Evolutionary conservation across 2,113 vertebrate genomes (phyloP).

Genomic region (Hemibagrus wyckioides): DNA sequence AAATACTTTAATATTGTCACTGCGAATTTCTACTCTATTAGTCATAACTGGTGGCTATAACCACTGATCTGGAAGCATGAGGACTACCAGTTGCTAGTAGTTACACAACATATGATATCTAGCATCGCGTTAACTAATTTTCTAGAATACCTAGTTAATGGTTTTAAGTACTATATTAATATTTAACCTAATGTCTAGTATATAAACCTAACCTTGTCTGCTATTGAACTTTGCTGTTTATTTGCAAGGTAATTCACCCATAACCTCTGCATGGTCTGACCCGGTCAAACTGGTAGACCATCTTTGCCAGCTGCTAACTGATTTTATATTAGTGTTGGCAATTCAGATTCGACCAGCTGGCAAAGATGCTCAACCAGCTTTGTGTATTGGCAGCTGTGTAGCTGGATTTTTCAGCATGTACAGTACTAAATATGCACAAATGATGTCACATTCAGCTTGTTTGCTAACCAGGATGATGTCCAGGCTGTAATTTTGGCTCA

Average conservation of each 20-base stretch:
- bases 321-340: background rate
- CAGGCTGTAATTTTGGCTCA: background rate
- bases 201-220: background rate
- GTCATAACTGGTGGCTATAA: background rate
- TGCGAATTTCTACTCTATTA: background rate
- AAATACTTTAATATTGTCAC: background rate
- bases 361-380: background rate
- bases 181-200: background rate
- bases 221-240: background rate
- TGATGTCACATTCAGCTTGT: background rate
- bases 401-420: background rate
- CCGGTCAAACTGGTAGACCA: background rate
- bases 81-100: background rate
- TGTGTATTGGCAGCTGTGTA: background rate
- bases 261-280: background rate
- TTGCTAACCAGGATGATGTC: background rate
- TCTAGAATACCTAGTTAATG: background rate
- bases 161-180: background rate
- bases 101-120: background rate
- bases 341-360: background rate
- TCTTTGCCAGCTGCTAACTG: background rate
- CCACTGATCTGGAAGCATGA: background rate
- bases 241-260: background rate
- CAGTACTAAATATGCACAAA: background rate
- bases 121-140: background rate